These are phyloP conservation scores for Hydrochoerus hydrochaeris DNA, from an alignment of 2,113 vertebrate species.

Conservation along the genomic window DNA sequence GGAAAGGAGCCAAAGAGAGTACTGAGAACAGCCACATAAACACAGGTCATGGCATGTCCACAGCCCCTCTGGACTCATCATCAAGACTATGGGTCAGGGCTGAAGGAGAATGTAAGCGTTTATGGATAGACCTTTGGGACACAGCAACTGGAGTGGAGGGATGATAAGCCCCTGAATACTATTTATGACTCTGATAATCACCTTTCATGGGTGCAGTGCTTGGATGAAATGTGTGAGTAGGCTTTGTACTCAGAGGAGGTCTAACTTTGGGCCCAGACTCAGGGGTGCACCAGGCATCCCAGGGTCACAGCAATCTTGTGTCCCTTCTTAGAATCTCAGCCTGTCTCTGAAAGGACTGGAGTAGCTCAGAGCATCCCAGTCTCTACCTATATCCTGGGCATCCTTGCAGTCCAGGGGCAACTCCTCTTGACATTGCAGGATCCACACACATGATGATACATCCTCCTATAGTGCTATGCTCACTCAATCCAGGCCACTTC, in stretches of 20 bases:
- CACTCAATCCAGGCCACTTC: background rate
- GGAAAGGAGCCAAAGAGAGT: background rate
- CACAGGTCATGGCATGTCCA: background rate
- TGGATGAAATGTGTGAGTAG: background rate
- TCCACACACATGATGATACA: background rate
- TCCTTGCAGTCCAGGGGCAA: background rate
- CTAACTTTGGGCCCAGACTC: background rate
- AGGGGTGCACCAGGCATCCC: background rate
- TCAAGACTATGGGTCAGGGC: background rate
- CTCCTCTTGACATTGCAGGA: background rate
- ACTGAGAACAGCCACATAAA: background rate
- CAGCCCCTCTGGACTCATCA: background rate
- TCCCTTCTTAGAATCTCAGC: too few species aligned
- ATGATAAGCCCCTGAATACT: background rate
- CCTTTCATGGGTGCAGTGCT: background rate
- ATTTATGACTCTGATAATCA: background rate
- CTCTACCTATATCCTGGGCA: background rate
- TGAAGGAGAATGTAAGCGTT: background rate
- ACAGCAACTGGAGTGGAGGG: background rate
- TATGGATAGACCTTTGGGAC: background rate
- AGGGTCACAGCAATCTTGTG: background rate
- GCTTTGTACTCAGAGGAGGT: background rate
- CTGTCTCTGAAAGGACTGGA: background rate
- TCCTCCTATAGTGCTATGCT: background rate
- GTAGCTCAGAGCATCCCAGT: background rate